Conservation (phyloP, 2,888 invertebrate species). For the Drosophila rellima region DNA sequence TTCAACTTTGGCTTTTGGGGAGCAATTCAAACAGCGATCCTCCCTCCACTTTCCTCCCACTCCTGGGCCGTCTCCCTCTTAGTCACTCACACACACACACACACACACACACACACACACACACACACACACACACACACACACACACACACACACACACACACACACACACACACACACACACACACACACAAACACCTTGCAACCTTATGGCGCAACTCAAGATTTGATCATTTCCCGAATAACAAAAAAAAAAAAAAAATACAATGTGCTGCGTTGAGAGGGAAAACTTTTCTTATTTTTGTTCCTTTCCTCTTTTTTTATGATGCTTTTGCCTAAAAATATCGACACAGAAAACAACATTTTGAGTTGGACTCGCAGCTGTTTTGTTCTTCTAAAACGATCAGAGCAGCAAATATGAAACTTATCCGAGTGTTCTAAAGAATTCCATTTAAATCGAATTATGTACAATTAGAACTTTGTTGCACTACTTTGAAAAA, state of each 20-base stretch:
- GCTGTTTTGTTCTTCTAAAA: conserved; percentile 39
- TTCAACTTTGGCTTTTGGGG: conserved; percentile 56
- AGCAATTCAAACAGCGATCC: conserved; percentile 30
- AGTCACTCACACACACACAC: conserved; percentile 4
- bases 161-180: conserved; percentile 27
- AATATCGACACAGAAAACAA: conserved; percentile 52
- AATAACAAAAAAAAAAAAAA: conserved; percentile 12
- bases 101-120: conserved; percentile 26
- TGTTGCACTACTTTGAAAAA: not conserved
- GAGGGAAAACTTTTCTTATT: conserved; percentile 29
- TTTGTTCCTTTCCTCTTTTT: conserved; percentile 32
- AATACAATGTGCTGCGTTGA: conserved; percentile 7
- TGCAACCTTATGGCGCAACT: conserved; percentile 53
- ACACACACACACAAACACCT: conserved; percentile 32
- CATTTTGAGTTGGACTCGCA: conserved; percentile 66
- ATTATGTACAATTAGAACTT: not conserved
- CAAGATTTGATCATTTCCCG: conserved; percentile 43
- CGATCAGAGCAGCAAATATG: conserved; percentile 18
- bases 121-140: conserved; percentile 24
- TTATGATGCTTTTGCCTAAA: conserved; percentile 71
- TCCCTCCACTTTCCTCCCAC: conserved; percentile 1
- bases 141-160: conserved; percentile 24
- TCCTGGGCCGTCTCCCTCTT: not conserved
- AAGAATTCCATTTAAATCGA: not conserved
- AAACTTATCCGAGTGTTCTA: conserved; percentile 23